Evolutionary conservation across 2,888 invertebrate genomes (phyloP).

Genomic region (Cantharis rustica): DNA sequence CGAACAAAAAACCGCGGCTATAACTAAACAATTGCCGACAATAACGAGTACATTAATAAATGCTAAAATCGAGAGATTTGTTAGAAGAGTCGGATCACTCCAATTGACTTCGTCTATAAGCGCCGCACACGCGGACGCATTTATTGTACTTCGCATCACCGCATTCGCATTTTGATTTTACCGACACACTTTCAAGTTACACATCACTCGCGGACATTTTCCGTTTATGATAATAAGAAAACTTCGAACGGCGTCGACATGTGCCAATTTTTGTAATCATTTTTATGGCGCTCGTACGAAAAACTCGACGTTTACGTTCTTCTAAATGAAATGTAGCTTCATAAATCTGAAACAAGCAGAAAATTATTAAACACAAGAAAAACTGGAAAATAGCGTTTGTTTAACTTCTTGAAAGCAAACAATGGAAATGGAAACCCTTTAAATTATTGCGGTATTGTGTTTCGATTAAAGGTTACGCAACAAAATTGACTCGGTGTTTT

Average conservation of each 20-base stretch:
- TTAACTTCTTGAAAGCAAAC: background rate
- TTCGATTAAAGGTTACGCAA: background rate
- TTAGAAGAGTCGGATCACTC: slow-evolving; percentile 78
- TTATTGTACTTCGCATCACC: slow-evolving; percentile 74
- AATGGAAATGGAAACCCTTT: background rate
- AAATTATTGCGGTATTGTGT: background rate
- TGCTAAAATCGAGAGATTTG: slow-evolving; percentile 76
- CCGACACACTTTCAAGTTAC: slow-evolving; percentile 18
- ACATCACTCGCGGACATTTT: slow-evolving; percentile 17
- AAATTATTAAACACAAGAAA: background rate
- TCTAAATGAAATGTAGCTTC: background rate
- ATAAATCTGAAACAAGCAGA: background rate
- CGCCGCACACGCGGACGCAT: slow-evolving; percentile 81
- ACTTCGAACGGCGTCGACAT: slow-evolving; percentile 10
- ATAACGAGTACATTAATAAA: slow-evolving; percentile 89
- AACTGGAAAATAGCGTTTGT: background rate
- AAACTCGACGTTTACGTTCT: background rate
- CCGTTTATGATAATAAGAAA: slow-evolving; percentile 8
- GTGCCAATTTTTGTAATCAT: slow-evolving; percentile 20
- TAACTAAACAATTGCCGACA: slow-evolving; percentile 89
- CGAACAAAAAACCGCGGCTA: slow-evolving; percentile 88
- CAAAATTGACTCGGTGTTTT: slow-evolving; percentile 3
- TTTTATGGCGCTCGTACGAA: background rate
- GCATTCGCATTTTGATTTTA: slow-evolving; percentile 33
- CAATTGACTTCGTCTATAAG: slow-evolving; percentile 80